These are phyloP conservation scores for Platycercus adscitus DNA, from an alignment of 2,113 vertebrate species.

Conservation along the genomic window DNA sequence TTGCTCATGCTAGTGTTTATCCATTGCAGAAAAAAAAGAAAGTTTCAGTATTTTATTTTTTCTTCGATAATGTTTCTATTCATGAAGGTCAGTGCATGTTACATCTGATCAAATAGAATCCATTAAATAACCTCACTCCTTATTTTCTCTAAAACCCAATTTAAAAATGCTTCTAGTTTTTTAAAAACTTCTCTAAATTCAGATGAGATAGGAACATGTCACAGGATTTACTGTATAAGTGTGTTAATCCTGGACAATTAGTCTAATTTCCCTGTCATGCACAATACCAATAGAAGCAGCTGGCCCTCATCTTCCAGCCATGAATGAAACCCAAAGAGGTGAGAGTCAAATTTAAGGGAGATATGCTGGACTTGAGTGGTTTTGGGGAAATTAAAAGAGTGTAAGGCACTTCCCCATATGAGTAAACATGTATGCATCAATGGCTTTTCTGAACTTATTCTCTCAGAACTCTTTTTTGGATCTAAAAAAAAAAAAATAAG, in stretches of 20 bases:
- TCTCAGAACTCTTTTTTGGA: not conserved
- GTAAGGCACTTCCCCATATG: not conserved
- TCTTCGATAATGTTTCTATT: not conserved
- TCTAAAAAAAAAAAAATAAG: not conserved
- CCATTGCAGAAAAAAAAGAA: not conserved
- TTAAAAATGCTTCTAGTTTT: not conserved
- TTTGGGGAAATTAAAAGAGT: not conserved
- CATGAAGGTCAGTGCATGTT: not conserved
- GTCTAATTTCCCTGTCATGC: not conserved
- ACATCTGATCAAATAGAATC: not conserved
- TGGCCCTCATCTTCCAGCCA: not conserved
- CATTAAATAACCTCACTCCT: not conserved
- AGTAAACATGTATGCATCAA: not conserved
- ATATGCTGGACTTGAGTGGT: not conserved
- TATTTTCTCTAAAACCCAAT: not conserved
- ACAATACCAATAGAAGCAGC: not conserved
- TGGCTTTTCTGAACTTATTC: not conserved
- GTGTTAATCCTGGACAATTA: not conserved
- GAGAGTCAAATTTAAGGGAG: not conserved
- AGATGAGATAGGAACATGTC: not conserved
- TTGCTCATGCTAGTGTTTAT: not conserved
- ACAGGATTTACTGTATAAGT: not conserved
- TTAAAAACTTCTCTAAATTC: not conserved
- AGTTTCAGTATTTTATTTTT: not conserved
- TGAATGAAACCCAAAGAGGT: accelerated